Conservation (phyloP, 2,888 invertebrate genomes). For the Herminia tarsipennalis region DNA sequence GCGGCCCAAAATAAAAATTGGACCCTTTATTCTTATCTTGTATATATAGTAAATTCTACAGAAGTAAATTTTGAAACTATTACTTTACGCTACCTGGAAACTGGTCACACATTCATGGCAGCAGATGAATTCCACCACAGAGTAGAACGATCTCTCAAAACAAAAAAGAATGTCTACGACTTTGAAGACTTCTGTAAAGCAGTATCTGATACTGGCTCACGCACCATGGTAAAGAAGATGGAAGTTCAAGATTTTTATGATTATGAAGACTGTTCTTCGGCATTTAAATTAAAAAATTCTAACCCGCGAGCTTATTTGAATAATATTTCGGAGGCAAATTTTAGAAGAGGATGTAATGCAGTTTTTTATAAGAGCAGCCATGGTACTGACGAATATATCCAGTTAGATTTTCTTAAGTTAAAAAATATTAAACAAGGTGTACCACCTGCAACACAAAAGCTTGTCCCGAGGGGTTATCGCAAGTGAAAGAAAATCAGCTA, state of each 20-base stretch:
- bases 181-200: conserved; percentile 4
- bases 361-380: too few species aligned
- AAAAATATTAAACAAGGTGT: too few species aligned
- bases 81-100: conserved; percentile 1
- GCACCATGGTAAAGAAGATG: background rate
- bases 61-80: conserved; percentile 17
- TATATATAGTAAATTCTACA: conserved; percentile 26
- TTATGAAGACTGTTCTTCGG: background rate
- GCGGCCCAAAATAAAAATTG: conserved; percentile 40
- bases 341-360: background rate
- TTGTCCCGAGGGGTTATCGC: too few species aligned
- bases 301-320: background rate
- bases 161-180: conserved; percentile 19
- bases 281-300: background rate
- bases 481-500: too few species aligned
- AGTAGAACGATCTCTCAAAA: conserved; percentile 44
- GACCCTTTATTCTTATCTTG: conserved; percentile 33
- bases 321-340: background rate
- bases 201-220: conserved; percentile 24
- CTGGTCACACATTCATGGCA: conserved; percentile 50
- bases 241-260: too few species aligned
- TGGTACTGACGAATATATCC: too few species aligned
- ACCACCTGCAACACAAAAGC: too few species aligned
- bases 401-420: too few species aligned
- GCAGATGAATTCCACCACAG: conserved; percentile 52